A percentile compares a stretch with the other conserved stretches of the same genome.
phyloP scores from a whole-genome alignment of 2,113 vertebrate genomes.

The Ovibos moschatus region DNA sequence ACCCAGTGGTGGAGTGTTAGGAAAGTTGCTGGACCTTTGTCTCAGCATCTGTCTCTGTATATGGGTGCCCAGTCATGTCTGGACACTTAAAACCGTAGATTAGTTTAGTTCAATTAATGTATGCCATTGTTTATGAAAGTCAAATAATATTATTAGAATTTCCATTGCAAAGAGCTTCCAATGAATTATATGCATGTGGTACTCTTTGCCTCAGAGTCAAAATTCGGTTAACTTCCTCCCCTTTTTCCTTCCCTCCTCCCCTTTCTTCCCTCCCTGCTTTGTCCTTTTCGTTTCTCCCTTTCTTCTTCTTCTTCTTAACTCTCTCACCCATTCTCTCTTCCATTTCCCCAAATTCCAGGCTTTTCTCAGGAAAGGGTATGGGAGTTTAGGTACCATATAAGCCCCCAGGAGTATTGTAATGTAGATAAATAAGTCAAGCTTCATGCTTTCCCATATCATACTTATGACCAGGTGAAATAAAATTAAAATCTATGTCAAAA shows the following conservation, averaged over 20 bases:
- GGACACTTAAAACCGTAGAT: background rate
- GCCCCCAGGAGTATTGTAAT: too few species aligned
- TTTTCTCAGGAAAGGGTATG: background rate
- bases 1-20: background rate
- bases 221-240: background rate
- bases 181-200: background rate
- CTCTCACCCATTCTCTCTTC: background rate
- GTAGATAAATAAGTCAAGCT: background rate
- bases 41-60: background rate
- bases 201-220: background rate
- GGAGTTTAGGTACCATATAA: background rate
- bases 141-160: background rate
- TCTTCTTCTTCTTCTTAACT: background rate
- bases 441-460: background rate
- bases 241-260: background rate
- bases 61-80: fast-evolving
- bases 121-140: background rate
- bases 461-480: background rate
- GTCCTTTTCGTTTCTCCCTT: background rate
- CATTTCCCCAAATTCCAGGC: background rate
- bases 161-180: background rate
- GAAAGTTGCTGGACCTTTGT: background rate
- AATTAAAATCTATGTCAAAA: background rate
- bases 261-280: background rate
- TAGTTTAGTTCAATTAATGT: background rate